A percentile compares a stretch with the other conserved stretches of the same genome.
Evolutionary conservation across 2,113 vertebrate species (phyloP).

Genomic region (Solea senegalensis): DNA sequence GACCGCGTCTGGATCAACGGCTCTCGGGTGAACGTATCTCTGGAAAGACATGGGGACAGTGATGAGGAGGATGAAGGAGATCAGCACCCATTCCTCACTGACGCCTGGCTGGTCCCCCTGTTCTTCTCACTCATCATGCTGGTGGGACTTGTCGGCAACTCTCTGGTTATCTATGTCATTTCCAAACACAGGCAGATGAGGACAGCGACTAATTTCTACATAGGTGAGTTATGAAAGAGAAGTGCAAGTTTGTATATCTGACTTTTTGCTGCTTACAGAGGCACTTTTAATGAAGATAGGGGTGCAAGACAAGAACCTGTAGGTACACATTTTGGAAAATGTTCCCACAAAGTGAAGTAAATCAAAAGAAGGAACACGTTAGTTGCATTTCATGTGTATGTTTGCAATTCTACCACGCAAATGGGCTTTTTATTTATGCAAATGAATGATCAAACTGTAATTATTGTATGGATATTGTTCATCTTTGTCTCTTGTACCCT

Average conservation of each 20-base stretch:
- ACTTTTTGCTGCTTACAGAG: background rate
- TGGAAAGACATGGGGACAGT: constrained; percentile 29
- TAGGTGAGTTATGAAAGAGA: constrained; percentile 76
- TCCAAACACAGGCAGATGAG: constrained; percentile 88
- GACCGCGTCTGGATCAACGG: constrained; percentile 70
- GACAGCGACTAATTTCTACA: constrained; percentile 88
- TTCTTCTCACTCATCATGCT: constrained; percentile 87
- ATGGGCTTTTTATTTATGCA: too few species aligned
- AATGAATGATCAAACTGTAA: too few species aligned
- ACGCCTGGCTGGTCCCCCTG: constrained; percentile 87
- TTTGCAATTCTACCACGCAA: too few species aligned
- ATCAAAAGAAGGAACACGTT: too few species aligned
- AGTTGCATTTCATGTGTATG: too few species aligned
- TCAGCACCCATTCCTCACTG: constrained; percentile 83
- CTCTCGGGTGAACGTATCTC: constrained; percentile 67
- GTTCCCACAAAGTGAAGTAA: too few species aligned
- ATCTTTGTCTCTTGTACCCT: too few species aligned
- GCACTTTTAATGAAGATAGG: background rate
- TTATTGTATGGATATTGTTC: too few species aligned
- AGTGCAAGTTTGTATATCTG: background rate
- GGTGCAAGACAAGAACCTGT: background rate
- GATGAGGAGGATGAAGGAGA: constrained; percentile 48
- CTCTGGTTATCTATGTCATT: constrained; percentile 85
- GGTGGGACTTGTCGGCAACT: constrained; percentile 85
- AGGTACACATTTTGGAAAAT: too few species aligned